Base-by-base conservation (phyloP, 1,140 invertebrate species). In the Wiebesia pumilae region DNA sequence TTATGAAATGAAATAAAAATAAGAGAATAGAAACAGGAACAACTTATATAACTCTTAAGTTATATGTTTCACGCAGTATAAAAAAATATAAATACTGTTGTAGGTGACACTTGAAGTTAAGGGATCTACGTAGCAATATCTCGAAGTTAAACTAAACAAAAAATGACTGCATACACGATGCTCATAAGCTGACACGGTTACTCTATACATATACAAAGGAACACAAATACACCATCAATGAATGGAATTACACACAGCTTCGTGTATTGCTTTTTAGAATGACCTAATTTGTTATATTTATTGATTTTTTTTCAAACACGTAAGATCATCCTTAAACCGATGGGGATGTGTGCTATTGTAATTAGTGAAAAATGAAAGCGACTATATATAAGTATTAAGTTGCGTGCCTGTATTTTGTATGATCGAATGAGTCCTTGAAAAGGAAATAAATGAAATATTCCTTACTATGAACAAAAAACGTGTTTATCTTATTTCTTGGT, bases 401-500 rank as follows among this genome's bases (percentile, higher is more conserved):
- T 92, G 92, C 90, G 91, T 93, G 93, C 90, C 91, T 93, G 93
- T 92, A 92, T 94, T 94, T 94, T 94, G 93, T 94, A 94, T 94
- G 93, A 93, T 91, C 91, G 91, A 93, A 90, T 90, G 90, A 91
- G 87, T 91, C 90, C 89, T 91, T 92, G 88, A 88, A 89, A 92
- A 90, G 91, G 92, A 91, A 93, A 92, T 91, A 92, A 92, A 93
- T 91, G 90, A 93, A 89, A 91, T 93, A 94, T 94, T 93, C 93
- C 93, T 93, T 94, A 89, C 91, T 93, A 93, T 88, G 90, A 91
- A 91, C 79, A 84, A 83, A 78, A 87, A 90, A 90, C 91, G 92
- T 93, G 93, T 94, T 93, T 90, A 75, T 88, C 93, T 94, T 94
- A 94, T 94, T 94, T 94, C 93, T 94, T 94, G 93, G 93, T 94